Evolutionary conservation across 2,113 vertebrate species (phyloP).

Genomic region (Zosterops pallidus): DNA sequence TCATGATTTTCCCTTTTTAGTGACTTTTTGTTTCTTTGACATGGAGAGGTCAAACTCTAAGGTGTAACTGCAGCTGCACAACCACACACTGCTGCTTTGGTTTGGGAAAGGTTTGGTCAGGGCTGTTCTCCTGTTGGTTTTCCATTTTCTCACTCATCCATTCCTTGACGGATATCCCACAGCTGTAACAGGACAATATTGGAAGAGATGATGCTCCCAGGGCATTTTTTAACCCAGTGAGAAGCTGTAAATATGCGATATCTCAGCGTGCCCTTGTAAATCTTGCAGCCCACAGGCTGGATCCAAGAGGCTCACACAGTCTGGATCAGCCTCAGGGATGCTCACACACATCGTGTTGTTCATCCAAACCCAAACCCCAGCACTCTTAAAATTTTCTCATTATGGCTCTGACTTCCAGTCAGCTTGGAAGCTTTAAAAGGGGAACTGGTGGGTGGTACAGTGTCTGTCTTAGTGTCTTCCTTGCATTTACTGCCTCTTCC

Average conservation of each 20-base stretch:
- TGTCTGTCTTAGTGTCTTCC: conserved; percentile 32
- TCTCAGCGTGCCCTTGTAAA: not conserved
- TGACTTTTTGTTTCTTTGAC: not conserved
- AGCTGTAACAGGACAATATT: not conserved
- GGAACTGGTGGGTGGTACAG: conserved; percentile 44
- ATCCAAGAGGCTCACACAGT: not conserved
- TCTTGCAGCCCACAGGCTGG: not conserved
- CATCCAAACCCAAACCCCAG: conserved; percentile 18
- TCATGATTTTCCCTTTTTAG: not conserved
- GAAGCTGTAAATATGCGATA: not conserved
- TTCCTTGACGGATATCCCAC: not conserved
- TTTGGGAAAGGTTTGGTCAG: not conserved
- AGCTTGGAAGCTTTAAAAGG: conserved; percentile 20
- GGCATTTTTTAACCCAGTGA: not conserved
- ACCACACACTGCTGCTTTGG: accelerated
- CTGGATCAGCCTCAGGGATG: not conserved
- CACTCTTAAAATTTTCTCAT: not conserved
- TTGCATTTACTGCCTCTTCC: conserved; percentile 22
- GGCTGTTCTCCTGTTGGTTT: not conserved
- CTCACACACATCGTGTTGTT: not conserved
- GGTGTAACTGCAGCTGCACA: not conserved
- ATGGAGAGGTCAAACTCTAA: not conserved
- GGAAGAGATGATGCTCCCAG: not conserved
- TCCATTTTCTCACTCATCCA: not conserved
- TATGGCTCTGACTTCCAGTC: conserved; percentile 5